Evolutionary conservation across 1,140 invertebrate species (phyloP).

Genomic region (Zaprionus inermis): DNA sequence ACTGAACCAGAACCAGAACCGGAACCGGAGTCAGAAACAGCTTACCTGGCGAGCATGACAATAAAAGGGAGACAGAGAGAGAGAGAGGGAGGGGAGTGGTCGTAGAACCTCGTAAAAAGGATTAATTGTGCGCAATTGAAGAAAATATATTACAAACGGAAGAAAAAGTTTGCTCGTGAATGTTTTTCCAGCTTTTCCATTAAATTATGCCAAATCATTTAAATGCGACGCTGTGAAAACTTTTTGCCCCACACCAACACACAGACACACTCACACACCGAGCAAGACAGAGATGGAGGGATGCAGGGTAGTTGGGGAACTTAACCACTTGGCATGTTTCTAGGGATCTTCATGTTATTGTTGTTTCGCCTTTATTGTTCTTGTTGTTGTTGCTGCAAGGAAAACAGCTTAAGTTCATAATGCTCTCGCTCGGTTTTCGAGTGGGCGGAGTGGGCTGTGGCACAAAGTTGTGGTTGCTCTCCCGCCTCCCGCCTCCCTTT

Average conservation of each 20-base stretch:
- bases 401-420: conserved; percentile 75
- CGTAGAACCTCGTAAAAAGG: conserved; percentile 73
- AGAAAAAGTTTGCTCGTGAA: conserved; percentile 47
- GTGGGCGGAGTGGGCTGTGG: neutral
- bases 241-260: neutral
- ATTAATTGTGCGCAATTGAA: conserved; percentile 80
- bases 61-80: conserved; percentile 8
- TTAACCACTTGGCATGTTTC: conserved; percentile 67
- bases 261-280: neutral
- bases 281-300: no score
- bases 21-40: conserved; percentile 1
- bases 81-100: no score
- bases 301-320: neutral
- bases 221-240: conserved; percentile 52
- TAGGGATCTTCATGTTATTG: conserved; percentile 71
- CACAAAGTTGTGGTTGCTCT: conserved; percentile 21
- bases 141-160: conserved; percentile 68
- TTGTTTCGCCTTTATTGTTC: conserved; percentile 38
- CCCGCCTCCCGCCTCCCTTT: neutral
- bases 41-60: conserved; percentile 30
- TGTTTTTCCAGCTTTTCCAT: conserved; percentile 39
- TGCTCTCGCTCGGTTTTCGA: conserved; percentile 27
- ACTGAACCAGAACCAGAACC: conserved; percentile 7
- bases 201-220: conserved; percentile 82
- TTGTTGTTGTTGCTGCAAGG: conserved; percentile 24